Evolutionary conservation across 35 echinoderm and acorn worm genomes (phyloP).

Genomic region (Strongylocentrotus purpuratus): DNA sequence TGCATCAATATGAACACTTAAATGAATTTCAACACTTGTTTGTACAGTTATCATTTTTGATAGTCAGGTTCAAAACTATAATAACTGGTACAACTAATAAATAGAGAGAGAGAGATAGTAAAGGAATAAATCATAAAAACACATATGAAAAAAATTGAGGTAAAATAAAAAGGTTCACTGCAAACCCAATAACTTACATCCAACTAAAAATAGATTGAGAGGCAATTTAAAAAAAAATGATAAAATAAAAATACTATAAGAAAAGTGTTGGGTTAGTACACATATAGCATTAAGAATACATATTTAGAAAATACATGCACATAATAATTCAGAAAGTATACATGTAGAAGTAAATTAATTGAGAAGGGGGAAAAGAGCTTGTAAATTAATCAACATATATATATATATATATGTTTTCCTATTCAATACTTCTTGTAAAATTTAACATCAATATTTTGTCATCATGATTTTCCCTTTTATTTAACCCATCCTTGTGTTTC

Average conservation of each 20-base stretch:
- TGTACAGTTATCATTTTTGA: not conserved
- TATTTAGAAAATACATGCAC: not conserved
- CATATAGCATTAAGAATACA: not conserved
- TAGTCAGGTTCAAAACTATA: not conserved
- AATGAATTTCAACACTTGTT: not conserved
- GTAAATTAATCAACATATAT: not conserved
- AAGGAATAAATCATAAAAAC: not conserved
- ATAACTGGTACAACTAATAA: not conserved
- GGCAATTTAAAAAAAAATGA: not conserved
- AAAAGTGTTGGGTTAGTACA: not conserved
- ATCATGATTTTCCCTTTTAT: not conserved
- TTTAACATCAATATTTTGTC: not conserved
- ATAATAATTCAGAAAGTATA: not conserved
- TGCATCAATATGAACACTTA: not conserved
- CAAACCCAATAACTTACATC: slow-evolving; percentile 28
- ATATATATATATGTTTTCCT: not conserved
- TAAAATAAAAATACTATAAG: not conserved
- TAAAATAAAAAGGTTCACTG: not conserved
- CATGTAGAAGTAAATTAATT: not conserved
- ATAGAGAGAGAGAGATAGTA: not conserved
- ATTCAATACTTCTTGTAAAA: not conserved
- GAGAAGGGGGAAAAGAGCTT: not conserved
- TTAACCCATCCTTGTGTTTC: not conserved
- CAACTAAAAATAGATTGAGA: not conserved
- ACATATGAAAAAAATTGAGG: not conserved